Evolutionary conservation across 2,797 vertebrate genomes (phyloP).

Genomic region (Taenioides sp.): DNA sequence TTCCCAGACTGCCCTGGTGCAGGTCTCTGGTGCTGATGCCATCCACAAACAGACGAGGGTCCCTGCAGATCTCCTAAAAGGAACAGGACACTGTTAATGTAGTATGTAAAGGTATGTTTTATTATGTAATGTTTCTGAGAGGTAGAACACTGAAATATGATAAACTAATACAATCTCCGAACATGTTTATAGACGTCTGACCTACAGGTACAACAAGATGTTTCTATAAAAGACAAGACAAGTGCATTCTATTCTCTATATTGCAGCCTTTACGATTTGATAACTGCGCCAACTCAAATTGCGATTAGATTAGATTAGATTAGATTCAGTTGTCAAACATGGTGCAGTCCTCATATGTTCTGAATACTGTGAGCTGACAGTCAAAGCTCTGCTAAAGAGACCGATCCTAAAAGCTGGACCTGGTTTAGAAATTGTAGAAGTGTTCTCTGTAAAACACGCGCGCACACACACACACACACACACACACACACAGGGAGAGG

Average conservation of each 20-base stretch:
- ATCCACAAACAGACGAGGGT: conserved; percentile 84
- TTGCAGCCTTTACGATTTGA: too few relatives aligned
- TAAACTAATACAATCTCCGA: too few relatives aligned
- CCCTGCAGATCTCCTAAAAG: conserved; percentile 79
- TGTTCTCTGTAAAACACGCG: conserved; percentile 26
- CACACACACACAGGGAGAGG: not conserved
- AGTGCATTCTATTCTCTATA: too few relatives aligned
- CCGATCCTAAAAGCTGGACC: conserved; percentile 44
- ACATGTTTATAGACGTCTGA: too few relatives aligned
- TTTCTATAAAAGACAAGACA: too few relatives aligned
- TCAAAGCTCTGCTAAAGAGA: conserved; percentile 42
- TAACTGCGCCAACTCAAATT: too few relatives aligned
- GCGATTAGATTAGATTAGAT: too few relatives aligned
- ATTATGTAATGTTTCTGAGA: too few relatives aligned
- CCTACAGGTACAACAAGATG: too few relatives aligned
- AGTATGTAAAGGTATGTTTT: too few relatives aligned
- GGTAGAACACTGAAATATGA: too few relatives aligned
- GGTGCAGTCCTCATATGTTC: conserved; percentile 18
- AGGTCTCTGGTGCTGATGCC: conserved; percentile 86
- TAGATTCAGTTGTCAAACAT: too few relatives aligned
- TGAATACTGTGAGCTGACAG: conserved; percentile 27
- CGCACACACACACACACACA: not conserved
- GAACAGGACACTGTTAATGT: not conserved
- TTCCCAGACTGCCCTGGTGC: conserved; percentile 86
- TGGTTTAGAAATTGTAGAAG: conserved; percentile 55